phyloP scores from a whole-genome alignment of 2,888 invertebrate genomes.

The Heliconius sara region DNA sequence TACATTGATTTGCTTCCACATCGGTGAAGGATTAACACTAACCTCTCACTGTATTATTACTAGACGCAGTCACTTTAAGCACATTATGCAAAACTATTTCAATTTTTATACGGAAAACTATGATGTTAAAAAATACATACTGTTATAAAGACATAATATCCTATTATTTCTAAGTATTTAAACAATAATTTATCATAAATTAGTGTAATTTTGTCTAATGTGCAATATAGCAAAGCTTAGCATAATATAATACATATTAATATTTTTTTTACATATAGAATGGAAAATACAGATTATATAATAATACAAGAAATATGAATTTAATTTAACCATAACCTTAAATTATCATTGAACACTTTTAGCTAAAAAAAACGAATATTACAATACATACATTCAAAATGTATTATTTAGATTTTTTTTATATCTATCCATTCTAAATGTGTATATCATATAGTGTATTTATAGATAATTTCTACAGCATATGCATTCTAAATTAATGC shows the following conservation, averaged over 20 bases:
- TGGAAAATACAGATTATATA: constrained; percentile 9
- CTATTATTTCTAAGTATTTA: background rate
- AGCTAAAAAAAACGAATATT: background rate
- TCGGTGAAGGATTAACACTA: constrained; percentile 32
- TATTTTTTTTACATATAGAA: constrained; percentile 14
- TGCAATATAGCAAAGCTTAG: constrained; percentile 26
- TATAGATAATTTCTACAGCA: constrained; percentile 24
- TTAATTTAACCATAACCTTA: background rate
- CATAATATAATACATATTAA: constrained; percentile 18
- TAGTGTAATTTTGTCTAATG: constrained; percentile 11
- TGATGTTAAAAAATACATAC: background rate
- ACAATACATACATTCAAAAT: background rate
- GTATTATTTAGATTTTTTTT: background rate
- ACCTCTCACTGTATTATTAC: constrained; percentile 20
- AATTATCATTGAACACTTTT: background rate
- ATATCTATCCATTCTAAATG: constrained; percentile 12
- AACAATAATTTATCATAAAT: background rate
- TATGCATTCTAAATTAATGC: constrained; percentile 48
- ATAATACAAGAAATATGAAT: background rate
- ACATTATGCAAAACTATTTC: constrained; percentile 30
- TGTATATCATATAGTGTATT: constrained; percentile 10
- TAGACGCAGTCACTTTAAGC: constrained; percentile 34
- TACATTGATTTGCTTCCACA: constrained; percentile 22
- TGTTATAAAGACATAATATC: no score
- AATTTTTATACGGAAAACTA: background rate